Conservation (phyloP, 2,888 invertebrate genomes). For the Oxyscelio sp. region DNA sequence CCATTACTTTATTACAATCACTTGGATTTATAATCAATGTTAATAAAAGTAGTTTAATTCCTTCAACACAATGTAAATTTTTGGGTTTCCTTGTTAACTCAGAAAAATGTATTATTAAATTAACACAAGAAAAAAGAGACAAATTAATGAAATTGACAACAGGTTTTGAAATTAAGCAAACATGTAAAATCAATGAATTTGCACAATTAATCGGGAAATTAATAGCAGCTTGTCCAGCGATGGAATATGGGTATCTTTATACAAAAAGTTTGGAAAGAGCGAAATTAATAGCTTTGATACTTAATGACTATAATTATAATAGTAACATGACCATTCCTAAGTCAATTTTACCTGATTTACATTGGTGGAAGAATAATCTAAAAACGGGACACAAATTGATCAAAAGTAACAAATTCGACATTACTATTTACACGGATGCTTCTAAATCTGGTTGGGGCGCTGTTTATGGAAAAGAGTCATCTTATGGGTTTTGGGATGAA, state of each 20-base stretch:
- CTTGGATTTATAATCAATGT: conserved; percentile 4
- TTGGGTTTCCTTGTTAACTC: conserved; percentile 11
- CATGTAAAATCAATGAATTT: neutral
- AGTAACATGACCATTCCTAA: conserved; percentile 20
- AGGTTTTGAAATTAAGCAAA: neutral
- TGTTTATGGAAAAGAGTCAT: neutral
- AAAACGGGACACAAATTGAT: neutral
- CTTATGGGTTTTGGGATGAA: conserved; percentile 5
- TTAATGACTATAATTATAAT: conserved; percentile 24
- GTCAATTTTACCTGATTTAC: neutral
- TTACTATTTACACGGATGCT: conserved; percentile 21
- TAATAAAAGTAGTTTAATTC: neutral
- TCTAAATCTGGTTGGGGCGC: conserved; percentile 21
- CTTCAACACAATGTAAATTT: neutral
- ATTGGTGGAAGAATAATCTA: conserved; percentile 40
- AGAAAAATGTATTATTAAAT: neutral
- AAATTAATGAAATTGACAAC: neutral
- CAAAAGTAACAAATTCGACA: conserved; percentile 14
- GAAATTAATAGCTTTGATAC: conserved; percentile 23
- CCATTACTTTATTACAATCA: neutral
- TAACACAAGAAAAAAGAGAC: too few relatives aligned
- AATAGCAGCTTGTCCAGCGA: too few relatives aligned
- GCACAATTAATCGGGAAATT: too few relatives aligned
- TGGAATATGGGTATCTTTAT: too few relatives aligned
- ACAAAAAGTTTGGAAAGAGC: conserved; percentile 41